Evolutionary conservation across 1,140 invertebrate species (phyloP).

Genomic region (Drosophila insularis): DNA sequence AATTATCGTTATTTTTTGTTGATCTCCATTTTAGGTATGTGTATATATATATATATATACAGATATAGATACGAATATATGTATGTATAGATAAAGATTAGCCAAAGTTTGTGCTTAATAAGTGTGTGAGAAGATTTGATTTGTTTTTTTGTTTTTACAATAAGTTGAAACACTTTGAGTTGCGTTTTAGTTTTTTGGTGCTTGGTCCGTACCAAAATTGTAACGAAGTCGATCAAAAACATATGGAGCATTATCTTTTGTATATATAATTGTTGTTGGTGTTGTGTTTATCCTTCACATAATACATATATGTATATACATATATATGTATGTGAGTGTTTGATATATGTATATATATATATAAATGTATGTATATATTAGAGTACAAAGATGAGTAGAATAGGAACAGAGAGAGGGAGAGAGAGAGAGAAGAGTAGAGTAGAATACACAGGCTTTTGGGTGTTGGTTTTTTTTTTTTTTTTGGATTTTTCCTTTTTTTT

Average conservation of each 20-base stretch:
- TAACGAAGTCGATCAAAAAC: neutral
- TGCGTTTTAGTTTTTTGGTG: constrained; percentile 5
- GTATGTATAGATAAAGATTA: constrained; percentile 3
- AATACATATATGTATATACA: neutral
- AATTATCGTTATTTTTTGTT: constrained; percentile 2
- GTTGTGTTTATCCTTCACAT: neutral
- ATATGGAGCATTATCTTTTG: constrained; percentile 12
- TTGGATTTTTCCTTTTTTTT: constrained; percentile 48
- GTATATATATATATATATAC: constrained; percentile 6
- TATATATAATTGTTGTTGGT: constrained; percentile 19
- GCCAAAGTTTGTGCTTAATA: constrained; percentile 6
- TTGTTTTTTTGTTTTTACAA: neutral
- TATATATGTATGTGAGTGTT: neutral
- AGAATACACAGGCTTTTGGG: constrained; percentile 33
- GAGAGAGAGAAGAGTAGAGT: neutral
- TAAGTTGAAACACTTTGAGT: constrained; percentile 9
- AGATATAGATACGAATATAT: constrained; percentile 33
- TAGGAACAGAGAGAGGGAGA: neutral
- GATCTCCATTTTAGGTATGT: constrained; percentile 6
- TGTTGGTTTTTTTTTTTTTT: neutral
- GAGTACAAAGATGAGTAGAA: neutral
- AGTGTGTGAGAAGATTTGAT: neutral
- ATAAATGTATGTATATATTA: neutral
- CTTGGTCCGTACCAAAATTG: constrained; percentile 43
- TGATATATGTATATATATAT: neutral